Percentiles rank a stretch among this genome's conserved stretches.
phyloP scores from a whole-genome alignment of 2,113 vertebrate species.

The Marcusenius ussheri region DNA sequence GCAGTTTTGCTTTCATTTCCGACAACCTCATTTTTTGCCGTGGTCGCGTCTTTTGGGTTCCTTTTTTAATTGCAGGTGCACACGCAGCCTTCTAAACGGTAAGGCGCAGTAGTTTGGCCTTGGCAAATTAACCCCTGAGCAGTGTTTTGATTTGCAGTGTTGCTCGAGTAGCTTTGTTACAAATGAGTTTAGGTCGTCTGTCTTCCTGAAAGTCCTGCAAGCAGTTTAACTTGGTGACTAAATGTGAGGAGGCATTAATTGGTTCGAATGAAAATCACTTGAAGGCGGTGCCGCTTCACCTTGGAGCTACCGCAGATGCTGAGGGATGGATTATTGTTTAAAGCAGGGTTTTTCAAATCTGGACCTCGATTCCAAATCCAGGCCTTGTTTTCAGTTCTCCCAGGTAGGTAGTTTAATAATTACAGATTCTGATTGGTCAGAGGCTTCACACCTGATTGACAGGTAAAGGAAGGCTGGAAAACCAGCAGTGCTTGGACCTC shows the following conservation, averaged over 20 bases:
- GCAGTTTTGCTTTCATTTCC: background rate
- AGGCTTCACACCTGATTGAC: no score
- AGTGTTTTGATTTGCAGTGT: background rate
- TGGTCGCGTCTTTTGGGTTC: background rate
- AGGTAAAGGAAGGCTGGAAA: no score
- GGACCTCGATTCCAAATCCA: no score
- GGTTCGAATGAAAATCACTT: background rate
- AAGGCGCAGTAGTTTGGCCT: background rate
- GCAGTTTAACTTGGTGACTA: background rate
- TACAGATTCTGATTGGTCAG: no score
- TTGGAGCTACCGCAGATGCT: background rate
- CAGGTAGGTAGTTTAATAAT: no score
- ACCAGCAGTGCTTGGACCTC: no score
- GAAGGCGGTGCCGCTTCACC: background rate
- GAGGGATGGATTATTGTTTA: background rate
- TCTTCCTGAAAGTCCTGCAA: background rate
- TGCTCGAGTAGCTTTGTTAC: background rate
- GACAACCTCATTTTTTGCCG: background rate
- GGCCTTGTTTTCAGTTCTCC: no score
- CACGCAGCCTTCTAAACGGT: background rate
- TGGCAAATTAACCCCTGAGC: background rate
- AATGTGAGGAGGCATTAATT: background rate
- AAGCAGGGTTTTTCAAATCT: background rate
- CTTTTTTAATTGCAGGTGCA: background rate
- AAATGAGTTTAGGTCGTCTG: background rate